A percentile compares a stretch with the other conserved stretches of the same genome.
phyloP scores from a whole-genome alignment of 37 sponge, comb jelly and placozoan genomes.

The Beroe forskalii region DNA sequence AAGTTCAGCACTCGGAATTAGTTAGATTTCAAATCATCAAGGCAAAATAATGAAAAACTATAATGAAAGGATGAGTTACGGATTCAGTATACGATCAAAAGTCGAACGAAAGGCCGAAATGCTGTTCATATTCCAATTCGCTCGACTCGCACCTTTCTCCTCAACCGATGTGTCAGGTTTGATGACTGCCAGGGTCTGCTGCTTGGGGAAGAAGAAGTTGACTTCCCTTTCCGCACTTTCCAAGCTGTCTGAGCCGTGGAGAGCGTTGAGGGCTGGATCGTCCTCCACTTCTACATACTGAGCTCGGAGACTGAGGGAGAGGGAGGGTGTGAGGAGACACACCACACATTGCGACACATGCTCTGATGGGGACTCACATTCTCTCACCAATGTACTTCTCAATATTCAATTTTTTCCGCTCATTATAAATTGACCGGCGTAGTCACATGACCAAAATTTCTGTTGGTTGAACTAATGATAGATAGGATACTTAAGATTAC shows the following conservation, averaged over 20 bases:
- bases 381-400: too few species aligned
- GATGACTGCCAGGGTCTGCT: slow-evolving; percentile 93
- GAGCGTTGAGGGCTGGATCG: slow-evolving; percentile 69
- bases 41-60: not conserved
- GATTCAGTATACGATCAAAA: not conserved
- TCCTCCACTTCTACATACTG: slow-evolving; percentile 71
- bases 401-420: too few species aligned
- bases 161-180: slow-evolving; percentile 80
- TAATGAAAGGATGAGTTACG: not conserved
- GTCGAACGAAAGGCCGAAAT: too few species aligned
- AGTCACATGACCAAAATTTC: too few species aligned
- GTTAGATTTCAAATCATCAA: not conserved
- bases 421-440: too few species aligned
- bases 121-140: too few species aligned
- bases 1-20: not conserved
- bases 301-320: slow-evolving; percentile 73
- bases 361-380: too few species aligned
- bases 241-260: slow-evolving; percentile 80
- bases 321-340: too few species aligned
- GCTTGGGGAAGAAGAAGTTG: slow-evolving; percentile 91
- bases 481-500: too few species aligned
- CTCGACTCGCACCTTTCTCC: slow-evolving; percentile 87
- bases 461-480: too few species aligned
- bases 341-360: too few species aligned
- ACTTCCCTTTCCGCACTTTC: slow-evolving; percentile 79